Percentiles rank a stretch among this genome's conserved stretches.
These are phyloP conservation scores for Lethrus apterus DNA, from an alignment of 1,140 invertebrate genomes.

Conservation along the genomic window DNA sequence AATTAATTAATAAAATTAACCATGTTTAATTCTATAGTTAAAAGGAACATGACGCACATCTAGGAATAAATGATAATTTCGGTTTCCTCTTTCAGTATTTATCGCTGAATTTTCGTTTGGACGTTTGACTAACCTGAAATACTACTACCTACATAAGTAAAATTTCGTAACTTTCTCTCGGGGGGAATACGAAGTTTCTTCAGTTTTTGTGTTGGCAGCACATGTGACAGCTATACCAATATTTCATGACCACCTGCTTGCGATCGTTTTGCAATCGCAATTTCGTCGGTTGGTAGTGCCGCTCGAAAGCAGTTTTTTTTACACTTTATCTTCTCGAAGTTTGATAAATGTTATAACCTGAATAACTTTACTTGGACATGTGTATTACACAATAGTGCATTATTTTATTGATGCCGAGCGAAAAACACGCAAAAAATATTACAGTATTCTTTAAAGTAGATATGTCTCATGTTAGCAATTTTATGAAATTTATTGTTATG, in stretches of 20 bases:
- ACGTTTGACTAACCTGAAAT: background rate
- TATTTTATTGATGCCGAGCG: too few relatives aligned
- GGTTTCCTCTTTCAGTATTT: background rate
- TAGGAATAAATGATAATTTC: background rate
- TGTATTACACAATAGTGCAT: slow-evolving; percentile 14
- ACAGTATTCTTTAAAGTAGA: too few relatives aligned
- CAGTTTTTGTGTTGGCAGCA: slow-evolving; percentile 22
- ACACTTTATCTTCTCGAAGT: slow-evolving; percentile 14
- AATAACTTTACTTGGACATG: slow-evolving; percentile 18
- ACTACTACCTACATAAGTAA: slow-evolving; percentile 1
- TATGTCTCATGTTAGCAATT: too few relatives aligned
- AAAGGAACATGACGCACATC: background rate
- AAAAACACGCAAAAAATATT: too few relatives aligned
- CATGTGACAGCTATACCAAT: slow-evolving; percentile 26
- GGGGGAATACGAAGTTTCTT: slow-evolving; percentile 21
- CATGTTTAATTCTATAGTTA: background rate
- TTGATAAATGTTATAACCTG: slow-evolving; percentile 24
- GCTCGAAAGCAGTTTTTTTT: slow-evolving; percentile 15
- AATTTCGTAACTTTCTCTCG: slow-evolving; percentile 15
- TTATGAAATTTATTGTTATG: too few relatives aligned
- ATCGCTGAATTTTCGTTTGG: background rate
- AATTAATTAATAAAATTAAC: background rate
- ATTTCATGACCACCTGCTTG: slow-evolving; percentile 28
- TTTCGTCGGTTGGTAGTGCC: slow-evolving; percentile 15
- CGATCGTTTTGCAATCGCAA: slow-evolving; percentile 29